phyloP scores from a whole-genome alignment of 2,888 invertebrate genomes.

The Zaprionus lineosus region DNA sequence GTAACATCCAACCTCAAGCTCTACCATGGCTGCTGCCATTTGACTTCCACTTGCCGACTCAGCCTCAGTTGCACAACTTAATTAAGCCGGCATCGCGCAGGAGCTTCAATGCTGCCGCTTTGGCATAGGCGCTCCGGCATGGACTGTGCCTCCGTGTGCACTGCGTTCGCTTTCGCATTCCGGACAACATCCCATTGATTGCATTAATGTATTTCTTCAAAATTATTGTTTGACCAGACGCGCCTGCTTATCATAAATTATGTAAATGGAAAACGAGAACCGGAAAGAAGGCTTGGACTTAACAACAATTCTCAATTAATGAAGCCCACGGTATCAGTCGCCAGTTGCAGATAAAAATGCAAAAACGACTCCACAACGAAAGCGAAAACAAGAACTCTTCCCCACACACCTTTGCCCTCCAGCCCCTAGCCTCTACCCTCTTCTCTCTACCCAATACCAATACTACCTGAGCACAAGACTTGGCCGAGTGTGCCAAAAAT shows the following conservation, averaged over 20 bases:
- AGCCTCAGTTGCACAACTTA: conserved; percentile 65
- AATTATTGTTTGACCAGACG: conserved; percentile 82
- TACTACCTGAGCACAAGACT: conserved; percentile 53
- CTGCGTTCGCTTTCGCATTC: conserved; percentile 32
- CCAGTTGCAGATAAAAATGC: conserved; percentile 67
- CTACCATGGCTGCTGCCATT: too few species aligned
- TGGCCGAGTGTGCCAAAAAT: conserved; percentile 74
- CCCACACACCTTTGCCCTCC: background rate
- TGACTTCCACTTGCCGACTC: conserved; percentile 9
- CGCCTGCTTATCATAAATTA: conserved; percentile 82
- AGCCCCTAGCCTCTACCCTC: background rate
- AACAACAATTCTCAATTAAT: conserved; percentile 82
- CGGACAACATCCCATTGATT: conserved; percentile 71
- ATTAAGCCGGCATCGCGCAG: conserved; percentile 57
- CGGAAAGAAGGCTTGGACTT: conserved; percentile 76
- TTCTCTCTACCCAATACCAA: conserved; percentile 44
- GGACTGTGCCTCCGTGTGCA: too few species aligned
- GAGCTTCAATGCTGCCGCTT: conserved; percentile 60
- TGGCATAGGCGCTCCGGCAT: conserved; percentile 1
- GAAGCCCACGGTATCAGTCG: conserved; percentile 79
- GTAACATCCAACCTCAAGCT: background rate
- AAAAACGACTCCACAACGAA: conserved; percentile 55
- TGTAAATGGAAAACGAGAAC: conserved; percentile 80
- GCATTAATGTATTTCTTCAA: conserved; percentile 81
- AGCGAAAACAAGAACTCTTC: conserved; percentile 43